A percentile compares a stretch with the other conserved stretches of the same genome.
Evolutionary conservation across 2,797 vertebrate species (phyloP).

Genomic region (Thalassophryne amazonica): DNA sequence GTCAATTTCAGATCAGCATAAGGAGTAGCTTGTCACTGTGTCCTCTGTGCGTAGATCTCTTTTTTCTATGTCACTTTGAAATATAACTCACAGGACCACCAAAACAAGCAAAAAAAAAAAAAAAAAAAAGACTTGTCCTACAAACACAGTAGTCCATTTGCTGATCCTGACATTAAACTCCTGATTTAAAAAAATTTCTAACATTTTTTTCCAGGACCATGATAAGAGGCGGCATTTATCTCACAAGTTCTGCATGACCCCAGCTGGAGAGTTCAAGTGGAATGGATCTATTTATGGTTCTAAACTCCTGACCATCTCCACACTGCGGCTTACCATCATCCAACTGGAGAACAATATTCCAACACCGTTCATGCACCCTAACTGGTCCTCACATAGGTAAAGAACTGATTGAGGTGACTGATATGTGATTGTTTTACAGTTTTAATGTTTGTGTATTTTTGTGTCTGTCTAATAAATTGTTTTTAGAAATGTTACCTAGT

Average conservation of each 20-base stretch:
- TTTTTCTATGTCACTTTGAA: too few species aligned
- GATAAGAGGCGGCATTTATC: slow-evolving; percentile 96
- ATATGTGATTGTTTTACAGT: neutral
- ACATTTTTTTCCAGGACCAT: too few species aligned
- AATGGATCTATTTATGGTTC: slow-evolving; percentile 96
- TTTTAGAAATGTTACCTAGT: neutral
- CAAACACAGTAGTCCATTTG: too few species aligned
- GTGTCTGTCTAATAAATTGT: neutral
- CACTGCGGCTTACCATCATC: slow-evolving; percentile 94
- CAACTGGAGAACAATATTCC: slow-evolving; percentile 98
- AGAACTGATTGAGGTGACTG: neutral
- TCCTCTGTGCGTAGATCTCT: too few species aligned
- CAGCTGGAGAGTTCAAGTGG: slow-evolving; percentile 98
- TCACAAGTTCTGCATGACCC: slow-evolving; percentile 97
- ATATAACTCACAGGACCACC: too few species aligned
- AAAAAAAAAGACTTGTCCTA: too few species aligned
- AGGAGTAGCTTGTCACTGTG: too few species aligned
- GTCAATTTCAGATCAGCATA: too few species aligned
- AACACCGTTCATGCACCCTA: slow-evolving; percentile 95
- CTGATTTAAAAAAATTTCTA: neutral
- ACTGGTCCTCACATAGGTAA: slow-evolving; percentile 99
- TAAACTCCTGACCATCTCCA: slow-evolving; percentile 92
- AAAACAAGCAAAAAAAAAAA: too few species aligned
- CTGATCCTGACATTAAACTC: neutral
- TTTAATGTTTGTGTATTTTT: neutral